Evolutionary conservation across 2,113 vertebrate species (phyloP), one percentile per base, ranked within the genome.

Genomic region (Clupea harengus): DNA sequence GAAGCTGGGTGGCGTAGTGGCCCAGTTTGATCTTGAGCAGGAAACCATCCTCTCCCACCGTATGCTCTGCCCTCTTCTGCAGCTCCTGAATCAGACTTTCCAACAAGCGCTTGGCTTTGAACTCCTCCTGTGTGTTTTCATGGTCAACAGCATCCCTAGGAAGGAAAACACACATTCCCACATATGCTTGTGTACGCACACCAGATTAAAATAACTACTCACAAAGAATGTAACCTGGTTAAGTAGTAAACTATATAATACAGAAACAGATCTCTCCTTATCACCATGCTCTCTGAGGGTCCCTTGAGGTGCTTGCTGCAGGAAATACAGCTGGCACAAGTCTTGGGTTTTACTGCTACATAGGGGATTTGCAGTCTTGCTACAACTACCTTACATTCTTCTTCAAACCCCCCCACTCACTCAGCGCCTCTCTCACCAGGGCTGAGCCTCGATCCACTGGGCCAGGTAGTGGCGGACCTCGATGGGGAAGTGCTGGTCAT

Each of bases 11-110:
- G 85, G 97, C 97, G 0, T 97, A 98, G 93, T 99, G 97, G 45
- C 98, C 97, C 85, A 99, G 95, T 92, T 99, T 99, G 92, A 99
- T 98, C 94, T 99, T 99, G 86, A 99, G 95, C 86, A 99, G 92
- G 89, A 99, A 99, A 85, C 98, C 97, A 0, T 99, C 98, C 89
- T 99, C 98, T 5, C 98, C 98, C 86, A 97, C 96, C 89, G 98
- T 97, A 91, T 97, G 95, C 80, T 97, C 97, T 0, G 98, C 98
- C 92, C 97, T 99, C 93, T 94, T 98, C 95, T 99, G 98, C 86
- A 99, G 94, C 93, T 99, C 98, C 64, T 97, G 95, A 88, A 99
- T 96, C 93, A 99, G 94, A 87, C 94, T 97, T 82, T 99, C 98
- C 90, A 99, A 93, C 90, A 99, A 94, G 88, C 96, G 96, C 46